Percentiles rank a stretch among this genome's conserved stretches.
Conservation (phyloP, 2,797 vertebrate species). For the Myripristis murdjan region DNA sequence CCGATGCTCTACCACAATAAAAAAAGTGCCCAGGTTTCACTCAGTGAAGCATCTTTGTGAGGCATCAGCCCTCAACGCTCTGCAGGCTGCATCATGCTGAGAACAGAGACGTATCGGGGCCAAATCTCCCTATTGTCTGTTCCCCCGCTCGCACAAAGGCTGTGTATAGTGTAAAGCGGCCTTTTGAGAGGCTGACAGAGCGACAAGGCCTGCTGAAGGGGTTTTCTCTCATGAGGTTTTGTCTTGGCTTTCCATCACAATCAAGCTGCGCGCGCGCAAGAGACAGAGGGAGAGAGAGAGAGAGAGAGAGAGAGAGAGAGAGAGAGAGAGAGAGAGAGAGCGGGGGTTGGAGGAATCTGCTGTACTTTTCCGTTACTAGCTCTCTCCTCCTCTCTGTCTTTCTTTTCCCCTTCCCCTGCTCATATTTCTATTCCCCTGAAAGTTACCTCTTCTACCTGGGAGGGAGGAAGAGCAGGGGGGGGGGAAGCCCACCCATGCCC, state of each 20-base stretch:
- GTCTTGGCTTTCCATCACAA: conserved; percentile 80
- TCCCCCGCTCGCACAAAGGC: conserved; percentile 62
- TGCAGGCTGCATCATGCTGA: conserved; percentile 54
- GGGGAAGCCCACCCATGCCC: neutral
- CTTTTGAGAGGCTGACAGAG: conserved; percentile 71
- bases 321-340: conserved; percentile 66
- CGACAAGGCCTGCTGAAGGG: conserved; percentile 63
- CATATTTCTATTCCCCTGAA: conserved; percentile 48
- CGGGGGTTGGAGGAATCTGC: conserved; percentile 75
- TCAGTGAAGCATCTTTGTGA: conserved; percentile 2
- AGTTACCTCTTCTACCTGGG: conserved; percentile 62
- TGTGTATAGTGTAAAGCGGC: conserved; percentile 66
- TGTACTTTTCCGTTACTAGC: conserved; percentile 81
- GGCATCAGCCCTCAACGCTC: neutral
- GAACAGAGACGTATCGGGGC: conserved; percentile 67
- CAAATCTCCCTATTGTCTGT: conserved; percentile 71
- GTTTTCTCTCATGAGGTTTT: conserved; percentile 71
- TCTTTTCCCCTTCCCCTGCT: conserved; percentile 3
- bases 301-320: conserved; percentile 65
- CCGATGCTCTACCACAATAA: neutral
- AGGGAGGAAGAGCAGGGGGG: neutral
- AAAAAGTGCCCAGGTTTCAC: neutral
- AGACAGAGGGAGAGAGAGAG: conserved; percentile 62
- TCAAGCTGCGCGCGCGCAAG: conserved; percentile 69
- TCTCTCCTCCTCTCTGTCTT: conserved; percentile 24